phyloP scores from a whole-genome alignment of 2,888 invertebrate species.

The Cristatella mucedo region DNA sequence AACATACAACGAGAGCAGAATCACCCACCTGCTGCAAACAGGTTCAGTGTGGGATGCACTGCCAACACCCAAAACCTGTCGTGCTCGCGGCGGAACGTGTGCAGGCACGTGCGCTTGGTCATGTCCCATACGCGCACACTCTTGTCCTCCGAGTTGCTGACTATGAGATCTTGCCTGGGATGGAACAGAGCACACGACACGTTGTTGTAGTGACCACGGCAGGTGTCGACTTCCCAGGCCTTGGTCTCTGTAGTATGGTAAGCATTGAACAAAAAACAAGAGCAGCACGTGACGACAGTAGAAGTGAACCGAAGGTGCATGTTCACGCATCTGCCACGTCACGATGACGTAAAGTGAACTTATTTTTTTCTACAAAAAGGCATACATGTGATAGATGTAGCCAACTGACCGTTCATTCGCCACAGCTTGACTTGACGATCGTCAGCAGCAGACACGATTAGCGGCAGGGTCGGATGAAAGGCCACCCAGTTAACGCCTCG shows the following conservation, averaged over 20 bases:
- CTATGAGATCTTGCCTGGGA: constrained; percentile 82
- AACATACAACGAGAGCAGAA: too few species aligned
- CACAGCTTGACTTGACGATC: constrained; percentile 92
- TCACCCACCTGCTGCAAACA: constrained; percentile 92
- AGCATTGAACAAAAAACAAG: too few species aligned
- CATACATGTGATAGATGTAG: too few species aligned
- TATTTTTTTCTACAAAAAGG: too few species aligned
- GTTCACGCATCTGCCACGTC: too few species aligned
- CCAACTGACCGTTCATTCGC: constrained; percentile 88
- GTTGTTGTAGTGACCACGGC: constrained; percentile 98
- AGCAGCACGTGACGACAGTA: too few species aligned
- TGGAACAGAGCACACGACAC: constrained; percentile 94
- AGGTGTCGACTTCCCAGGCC: constrained; percentile 98
- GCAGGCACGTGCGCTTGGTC: constrained; percentile 41
- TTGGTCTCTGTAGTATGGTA: constrained; percentile 43
- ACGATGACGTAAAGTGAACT: too few species aligned
- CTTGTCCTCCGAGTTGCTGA: constrained; percentile 94
- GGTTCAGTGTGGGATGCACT: constrained; percentile 79
- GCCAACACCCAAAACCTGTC: constrained; percentile 95
- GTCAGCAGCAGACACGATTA: constrained; percentile 95
- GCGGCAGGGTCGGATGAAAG: constrained; percentile 82
- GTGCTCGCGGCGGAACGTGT: constrained; percentile 60
- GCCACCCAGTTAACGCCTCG: constrained; percentile 97
- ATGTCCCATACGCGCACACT: constrained; percentile 97
- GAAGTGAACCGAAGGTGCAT: too few species aligned